Conservation (phyloP, 2,888 invertebrate species). For the Pherbina coryleti region DNA sequence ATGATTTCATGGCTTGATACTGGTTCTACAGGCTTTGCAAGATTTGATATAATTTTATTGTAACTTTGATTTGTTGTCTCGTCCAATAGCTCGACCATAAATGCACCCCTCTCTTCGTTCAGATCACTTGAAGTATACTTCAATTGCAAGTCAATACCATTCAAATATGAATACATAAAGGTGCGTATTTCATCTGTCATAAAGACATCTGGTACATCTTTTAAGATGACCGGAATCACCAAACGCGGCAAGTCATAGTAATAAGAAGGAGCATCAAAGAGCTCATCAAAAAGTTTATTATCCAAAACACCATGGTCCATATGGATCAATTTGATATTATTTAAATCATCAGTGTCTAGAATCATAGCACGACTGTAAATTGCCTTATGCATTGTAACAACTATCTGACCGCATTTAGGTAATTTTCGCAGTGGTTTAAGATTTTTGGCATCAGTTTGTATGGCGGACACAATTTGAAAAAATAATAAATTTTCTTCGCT, state of each 20-base stretch:
- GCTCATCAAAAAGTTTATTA: conserved; percentile 51
- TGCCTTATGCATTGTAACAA: conserved; percentile 55
- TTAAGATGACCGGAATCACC: conserved; percentile 59
- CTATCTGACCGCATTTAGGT: conserved; percentile 61
- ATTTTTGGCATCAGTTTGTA: conserved; percentile 50
- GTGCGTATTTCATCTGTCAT: conserved; percentile 56
- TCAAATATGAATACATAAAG: conserved; percentile 56
- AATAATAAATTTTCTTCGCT: conserved; percentile 54
- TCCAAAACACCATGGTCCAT: conserved; percentile 66
- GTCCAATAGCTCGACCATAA: conserved; percentile 58
- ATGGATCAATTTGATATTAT: conserved; percentile 58
- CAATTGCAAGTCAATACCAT: conserved; percentile 52
- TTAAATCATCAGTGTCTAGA: conserved; percentile 53
- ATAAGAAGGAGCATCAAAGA: conserved; percentile 56
- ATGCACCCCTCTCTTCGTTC: conserved; percentile 48
- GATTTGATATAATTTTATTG: conserved; percentile 57
- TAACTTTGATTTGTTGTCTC: conserved; percentile 54
- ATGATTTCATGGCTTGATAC: conserved; percentile 46
- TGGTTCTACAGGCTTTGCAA: conserved; percentile 55
- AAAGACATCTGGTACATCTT: conserved; percentile 58
- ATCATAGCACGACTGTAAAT: conserved; percentile 61
- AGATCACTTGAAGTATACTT: conserved; percentile 57
- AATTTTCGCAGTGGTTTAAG: conserved; percentile 48
- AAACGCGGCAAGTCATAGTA: conserved; percentile 55
- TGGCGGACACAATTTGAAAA: conserved; percentile 52